These are phyloP conservation scores for Dryadula phaetusa DNA, from an alignment of 2,888 invertebrate species.

Conservation along the genomic window DNA sequence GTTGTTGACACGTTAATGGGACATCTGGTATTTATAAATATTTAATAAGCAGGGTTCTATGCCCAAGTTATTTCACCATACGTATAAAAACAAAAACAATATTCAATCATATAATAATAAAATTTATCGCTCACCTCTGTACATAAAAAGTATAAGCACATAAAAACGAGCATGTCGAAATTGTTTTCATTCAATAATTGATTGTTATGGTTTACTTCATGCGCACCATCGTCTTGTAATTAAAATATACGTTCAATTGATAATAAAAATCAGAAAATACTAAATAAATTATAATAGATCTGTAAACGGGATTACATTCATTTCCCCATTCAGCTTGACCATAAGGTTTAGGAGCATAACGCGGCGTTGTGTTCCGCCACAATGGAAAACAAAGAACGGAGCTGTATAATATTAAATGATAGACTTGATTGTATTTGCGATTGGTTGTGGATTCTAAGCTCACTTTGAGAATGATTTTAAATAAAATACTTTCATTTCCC, in stretches of 20 bases:
- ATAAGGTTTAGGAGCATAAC: no score
- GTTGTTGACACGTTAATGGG: no score
- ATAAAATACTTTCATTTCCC: no score
- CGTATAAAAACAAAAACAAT: not conserved
- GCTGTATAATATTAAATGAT: no score
- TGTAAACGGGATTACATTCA: no score
- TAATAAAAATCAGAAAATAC: not conserved
- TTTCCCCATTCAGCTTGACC: no score
- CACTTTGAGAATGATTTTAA: no score
- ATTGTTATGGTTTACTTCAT: conserved; percentile 10
- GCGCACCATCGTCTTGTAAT: conserved; percentile 7
- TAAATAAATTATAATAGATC: no score
- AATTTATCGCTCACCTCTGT: conserved; percentile 24
- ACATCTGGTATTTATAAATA: no score
- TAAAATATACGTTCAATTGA: conserved; percentile 4
- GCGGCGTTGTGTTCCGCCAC: no score
- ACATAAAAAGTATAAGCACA: conserved; percentile 21
- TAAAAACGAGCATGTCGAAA: conserved; percentile 33
- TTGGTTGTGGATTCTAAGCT: not conserved
- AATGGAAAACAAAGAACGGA: no score
- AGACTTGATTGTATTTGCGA: no score
- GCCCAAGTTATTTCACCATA: not conserved
- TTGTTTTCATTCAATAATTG: conserved; percentile 18
- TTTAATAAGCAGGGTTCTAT: not conserved
- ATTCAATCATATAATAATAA: conserved; percentile 14